Evolutionary conservation across 2,113 vertebrate species (phyloP), one percentile per base, ranked within the genome.

Genomic region (Phrynosoma blainvillii): DNA sequence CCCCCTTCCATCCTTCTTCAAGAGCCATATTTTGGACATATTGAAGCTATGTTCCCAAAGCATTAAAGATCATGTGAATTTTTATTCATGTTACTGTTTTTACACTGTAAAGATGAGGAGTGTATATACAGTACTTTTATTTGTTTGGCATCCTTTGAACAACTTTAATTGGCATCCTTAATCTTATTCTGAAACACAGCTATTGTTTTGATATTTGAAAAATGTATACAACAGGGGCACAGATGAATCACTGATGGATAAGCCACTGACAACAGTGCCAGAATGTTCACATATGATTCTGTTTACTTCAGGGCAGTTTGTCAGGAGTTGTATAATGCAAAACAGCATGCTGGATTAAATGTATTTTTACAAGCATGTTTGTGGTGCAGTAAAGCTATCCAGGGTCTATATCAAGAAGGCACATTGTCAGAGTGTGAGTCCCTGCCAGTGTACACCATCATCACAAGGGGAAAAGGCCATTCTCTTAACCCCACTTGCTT

Each of bases 41-140:
- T 40, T 87, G 89, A 92, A 56, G 86, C 66, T 91, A 0, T 36
- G n/a, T 68, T 82, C 0, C 79, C 76, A 52, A 0, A 1, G 85
- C 79, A 85, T 88, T 91, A 75, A 88, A 84, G 68, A 54, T 32
- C 81, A 18, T 36, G 47, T 36, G 65, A 84, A 30, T 23, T 79
- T 90, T 81, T 56, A 80, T 12, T 40, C 85, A 84, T 93, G 47
- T 81, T 84, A 36, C 21, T 84, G 13, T 25, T 76, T 70, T 84
- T 75, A 30, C 0, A 76, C 75, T 86, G 62, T 30, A 84, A 54
- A 84, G 90, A 32, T 2, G 14, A 92, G 23, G 21, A 92, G 82
- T 90, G 84, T 47, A 0, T 75, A 91, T 88, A 85, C 82, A 20
- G 83, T 18, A 47, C 30, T 76, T 40, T 65, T 88, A 32, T 84